These are phyloP conservation scores for Piezodorus guildinii DNA, from an alignment of 1,140 invertebrate genomes.

Conservation along the genomic window DNA sequence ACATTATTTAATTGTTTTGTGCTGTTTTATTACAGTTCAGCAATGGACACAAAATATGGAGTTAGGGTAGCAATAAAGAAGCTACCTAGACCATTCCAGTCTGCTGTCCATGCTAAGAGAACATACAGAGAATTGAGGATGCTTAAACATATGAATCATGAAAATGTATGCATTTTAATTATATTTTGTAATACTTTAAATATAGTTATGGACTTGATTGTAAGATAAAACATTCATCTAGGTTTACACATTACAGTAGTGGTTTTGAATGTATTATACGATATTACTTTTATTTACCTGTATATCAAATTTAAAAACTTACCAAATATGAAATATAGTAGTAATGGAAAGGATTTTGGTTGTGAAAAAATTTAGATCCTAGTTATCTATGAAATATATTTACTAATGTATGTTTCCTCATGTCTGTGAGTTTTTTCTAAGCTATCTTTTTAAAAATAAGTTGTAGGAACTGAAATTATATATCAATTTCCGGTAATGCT, in stretches of 20 bases:
- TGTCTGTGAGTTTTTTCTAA: no score
- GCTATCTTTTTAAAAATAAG: no score
- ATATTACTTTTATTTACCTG: no score
- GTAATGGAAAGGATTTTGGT: no score
- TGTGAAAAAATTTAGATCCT: no score
- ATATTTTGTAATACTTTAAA: background rate
- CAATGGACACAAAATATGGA: slow-evolving; percentile 57
- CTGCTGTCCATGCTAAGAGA: slow-evolving; percentile 94
- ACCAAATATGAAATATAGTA: no score
- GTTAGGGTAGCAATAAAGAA: slow-evolving; percentile 97
- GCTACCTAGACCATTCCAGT: slow-evolving; percentile 91
- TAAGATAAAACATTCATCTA: background rate
- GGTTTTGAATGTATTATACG: background rate
- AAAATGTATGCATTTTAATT: slow-evolving; percentile 70
- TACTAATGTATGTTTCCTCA: no score
- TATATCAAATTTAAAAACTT: no score
- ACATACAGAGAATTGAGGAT: slow-evolving; percentile 93
- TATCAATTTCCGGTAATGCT: no score
- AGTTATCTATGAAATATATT: no score
- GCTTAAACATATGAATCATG: slow-evolving; percentile 98
- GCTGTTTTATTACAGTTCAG: slow-evolving; percentile 38
- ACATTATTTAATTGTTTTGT: no score
- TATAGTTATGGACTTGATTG: background rate
- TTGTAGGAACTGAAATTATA: no score
- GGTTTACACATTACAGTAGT: background rate